Evolutionary conservation across 92 coral and sea anemone species (phyloP), one percentile per base, ranked within the genome.

Genomic region (Porites lobata): DNA sequence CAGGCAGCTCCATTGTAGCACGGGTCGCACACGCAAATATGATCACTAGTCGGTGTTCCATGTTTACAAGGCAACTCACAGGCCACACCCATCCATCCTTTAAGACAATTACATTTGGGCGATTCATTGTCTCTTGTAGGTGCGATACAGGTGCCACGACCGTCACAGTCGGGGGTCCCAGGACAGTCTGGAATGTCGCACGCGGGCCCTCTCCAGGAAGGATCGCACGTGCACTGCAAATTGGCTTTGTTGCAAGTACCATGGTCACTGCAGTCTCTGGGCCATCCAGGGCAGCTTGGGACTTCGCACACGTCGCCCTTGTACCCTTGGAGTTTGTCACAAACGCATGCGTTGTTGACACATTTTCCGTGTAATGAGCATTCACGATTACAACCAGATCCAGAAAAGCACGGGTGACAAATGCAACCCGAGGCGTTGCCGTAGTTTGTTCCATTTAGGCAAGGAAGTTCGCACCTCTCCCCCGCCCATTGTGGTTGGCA

Each of bases 271-370:
- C 99, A 97, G 85, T 97, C 99, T 14, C 88, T 50, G 9, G 99
- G 99, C 97, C 96, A 97, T 19, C 99, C 99, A 50, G 99, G 99
- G 57, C 99, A 97, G 67, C 99, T 96, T 15, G 95, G 92, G 32
- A 89, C 81, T 32, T 92, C 89, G 75, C 99, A 97, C 43, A 97
- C 98, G 19, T 85, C 85, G 52, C 99, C 99, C 86, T 96, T 96
- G 66, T 79, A 96, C 13, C 99, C 99, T 75, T 76, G 71, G 47
- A 76, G 91, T 89, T 88, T 96, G 71, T 95, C 94, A 76, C 99
- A 96, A 43, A 86, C 88, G 83, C 99, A 96, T 68, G 87, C 89
- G 20, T 81, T 91, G 69, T 85, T 81, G 51, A 54, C 76, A 70
- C 99, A 96, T 22, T 83, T 76, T 20, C 99, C 99, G 51, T 92